A percentile compares a stretch with the other conserved stretches of the same genome.
Conservation (phyloP, 2,888 invertebrate species). For the Philaethria dido region DNA sequence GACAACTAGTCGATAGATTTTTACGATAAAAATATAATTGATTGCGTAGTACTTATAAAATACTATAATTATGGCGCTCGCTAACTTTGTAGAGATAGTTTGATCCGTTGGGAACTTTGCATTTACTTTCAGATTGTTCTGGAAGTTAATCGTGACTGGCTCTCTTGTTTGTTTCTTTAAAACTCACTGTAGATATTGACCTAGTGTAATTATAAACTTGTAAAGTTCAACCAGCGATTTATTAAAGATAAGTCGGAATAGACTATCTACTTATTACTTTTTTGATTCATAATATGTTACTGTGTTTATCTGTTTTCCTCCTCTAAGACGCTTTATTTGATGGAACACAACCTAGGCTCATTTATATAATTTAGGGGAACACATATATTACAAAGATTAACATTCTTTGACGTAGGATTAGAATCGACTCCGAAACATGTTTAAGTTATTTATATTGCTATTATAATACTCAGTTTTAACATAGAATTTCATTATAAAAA, state of each 20-base stretch:
- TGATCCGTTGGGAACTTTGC: constrained; percentile 32
- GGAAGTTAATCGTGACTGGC: constrained; percentile 32
- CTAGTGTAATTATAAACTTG: constrained; percentile 25
- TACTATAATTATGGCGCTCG: constrained; percentile 41
- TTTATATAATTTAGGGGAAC: no score
- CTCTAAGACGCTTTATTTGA: no score
- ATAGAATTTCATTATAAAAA: not conserved
- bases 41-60: constrained; percentile 33
- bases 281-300: not conserved
- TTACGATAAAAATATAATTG: constrained; percentile 50
- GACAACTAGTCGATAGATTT: constrained; percentile 57
- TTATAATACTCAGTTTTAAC: not conserved
- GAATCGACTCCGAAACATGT: not conserved
- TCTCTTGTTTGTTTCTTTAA: constrained; percentile 34
- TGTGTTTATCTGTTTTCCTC: not conserved
- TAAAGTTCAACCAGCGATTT: constrained; percentile 6
- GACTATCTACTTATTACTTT: not conserved
- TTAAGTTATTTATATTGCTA: no score
- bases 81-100: constrained; percentile 38
- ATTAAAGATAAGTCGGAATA: not conserved
- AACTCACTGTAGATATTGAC: constrained; percentile 25
- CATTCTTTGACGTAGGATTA: not conserved
- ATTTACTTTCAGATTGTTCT: constrained; percentile 32
- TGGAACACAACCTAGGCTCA: no score
- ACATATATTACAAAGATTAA: not conserved